A percentile compares a stretch with the other conserved stretches of the same genome.
Evolutionary conservation across 2,797 vertebrate genomes (phyloP).

Genomic region (Orestias chungarensis): DNA sequence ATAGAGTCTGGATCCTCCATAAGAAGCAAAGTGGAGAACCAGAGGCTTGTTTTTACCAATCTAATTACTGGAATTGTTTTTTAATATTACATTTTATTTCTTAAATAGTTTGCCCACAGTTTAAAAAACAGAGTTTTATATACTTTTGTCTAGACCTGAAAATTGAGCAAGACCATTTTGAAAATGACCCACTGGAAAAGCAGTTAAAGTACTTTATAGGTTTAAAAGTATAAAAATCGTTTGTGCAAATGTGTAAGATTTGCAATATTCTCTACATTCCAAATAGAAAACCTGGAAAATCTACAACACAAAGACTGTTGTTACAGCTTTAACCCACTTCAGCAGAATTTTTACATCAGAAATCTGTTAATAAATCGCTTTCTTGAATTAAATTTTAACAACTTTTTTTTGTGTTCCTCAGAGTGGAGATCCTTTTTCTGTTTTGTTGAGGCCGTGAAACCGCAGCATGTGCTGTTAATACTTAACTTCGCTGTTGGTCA

Average conservation of each 20-base stretch:
- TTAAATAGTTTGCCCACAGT: background rate
- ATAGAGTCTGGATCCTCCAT: no score
- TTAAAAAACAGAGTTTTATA: background rate
- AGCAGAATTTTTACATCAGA: background rate
- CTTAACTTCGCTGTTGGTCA: slow-evolving; percentile 52
- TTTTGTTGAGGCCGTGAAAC: slow-evolving; percentile 29
- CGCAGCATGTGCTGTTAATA: slow-evolving; percentile 44
- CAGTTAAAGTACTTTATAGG: no score
- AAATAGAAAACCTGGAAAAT: background rate
- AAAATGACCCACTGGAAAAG: background rate
- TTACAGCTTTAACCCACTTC: background rate
- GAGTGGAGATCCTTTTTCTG: slow-evolving; percentile 6
- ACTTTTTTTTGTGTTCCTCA: background rate
- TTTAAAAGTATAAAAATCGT: no score
- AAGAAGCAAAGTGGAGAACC: no score
- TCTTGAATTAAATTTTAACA: slow-evolving; percentile 1
- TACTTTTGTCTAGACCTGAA: background rate
- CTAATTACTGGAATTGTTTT: background rate
- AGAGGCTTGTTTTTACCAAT: no score
- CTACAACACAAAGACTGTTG: slow-evolving; percentile 11
- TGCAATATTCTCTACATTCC: background rate
- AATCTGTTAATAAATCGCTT: slow-evolving; percentile 6
- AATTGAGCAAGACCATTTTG: background rate
- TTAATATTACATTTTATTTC: background rate
- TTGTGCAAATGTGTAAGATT: background rate